These are phyloP conservation scores for Rhadina sibilatrix DNA, from an alignment of 2,113 vertebrate species.

Conservation along the genomic window DNA sequence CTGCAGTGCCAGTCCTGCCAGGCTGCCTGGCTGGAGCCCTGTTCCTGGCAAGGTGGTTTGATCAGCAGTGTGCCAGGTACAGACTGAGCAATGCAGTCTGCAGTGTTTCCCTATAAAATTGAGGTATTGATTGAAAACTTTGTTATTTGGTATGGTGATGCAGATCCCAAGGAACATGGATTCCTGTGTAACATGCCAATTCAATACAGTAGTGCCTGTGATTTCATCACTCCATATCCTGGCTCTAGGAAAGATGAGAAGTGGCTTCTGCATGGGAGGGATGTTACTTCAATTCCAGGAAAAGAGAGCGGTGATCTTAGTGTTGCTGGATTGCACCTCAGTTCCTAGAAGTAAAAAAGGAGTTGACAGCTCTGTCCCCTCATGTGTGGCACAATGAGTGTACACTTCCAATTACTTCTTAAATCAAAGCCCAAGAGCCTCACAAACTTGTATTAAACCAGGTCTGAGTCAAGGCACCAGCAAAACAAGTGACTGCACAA, in stretches of 20 bases:
- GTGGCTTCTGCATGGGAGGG: neutral
- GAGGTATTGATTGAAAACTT: neutral
- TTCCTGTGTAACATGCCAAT: neutral
- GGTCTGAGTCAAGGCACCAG: neutral
- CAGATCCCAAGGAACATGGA: neutral
- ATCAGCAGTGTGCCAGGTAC: neutral
- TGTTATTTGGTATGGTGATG: neutral
- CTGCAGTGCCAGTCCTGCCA: neutral
- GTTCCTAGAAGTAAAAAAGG: neutral
- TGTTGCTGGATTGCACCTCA: constrained; percentile 12
- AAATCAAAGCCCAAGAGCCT: neutral
- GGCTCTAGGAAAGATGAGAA: neutral
- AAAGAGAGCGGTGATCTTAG: neutral
- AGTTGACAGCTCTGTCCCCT: neutral
- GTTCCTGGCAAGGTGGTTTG: neutral
- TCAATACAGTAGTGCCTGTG: neutral
- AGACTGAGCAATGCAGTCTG: neutral
- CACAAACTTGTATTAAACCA: neutral
- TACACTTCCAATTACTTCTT: neutral
- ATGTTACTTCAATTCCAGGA: neutral
- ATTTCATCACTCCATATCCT: neutral
- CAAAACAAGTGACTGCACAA: neutral
- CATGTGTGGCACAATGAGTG: neutral
- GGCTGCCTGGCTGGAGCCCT: neutral
- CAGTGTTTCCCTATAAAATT: neutral